Conservation (phyloP, 2,797 vertebrate genomes). For the Serranus cabrilla region DNA sequence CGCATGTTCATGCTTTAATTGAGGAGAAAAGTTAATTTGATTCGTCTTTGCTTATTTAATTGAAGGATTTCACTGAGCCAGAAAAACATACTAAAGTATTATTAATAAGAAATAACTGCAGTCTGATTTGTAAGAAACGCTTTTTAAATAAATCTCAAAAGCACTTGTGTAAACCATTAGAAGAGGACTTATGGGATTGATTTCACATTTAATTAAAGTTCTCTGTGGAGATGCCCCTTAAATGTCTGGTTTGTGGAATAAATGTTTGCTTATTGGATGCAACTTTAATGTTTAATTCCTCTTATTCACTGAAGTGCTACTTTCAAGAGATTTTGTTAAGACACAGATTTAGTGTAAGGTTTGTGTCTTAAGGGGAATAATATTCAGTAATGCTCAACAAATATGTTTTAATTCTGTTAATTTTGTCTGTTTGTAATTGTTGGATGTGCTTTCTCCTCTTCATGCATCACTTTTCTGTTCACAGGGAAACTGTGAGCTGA, state of each 20-base stretch:
- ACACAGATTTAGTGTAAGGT: not conserved
- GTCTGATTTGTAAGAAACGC: not conserved
- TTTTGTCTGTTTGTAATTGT: slow-evolving; percentile 1
- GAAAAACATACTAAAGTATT: not conserved
- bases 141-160: not conserved
- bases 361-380: not conserved
- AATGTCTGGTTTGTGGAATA: not conserved
- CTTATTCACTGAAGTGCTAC: not conserved
- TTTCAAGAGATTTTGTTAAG: not conserved
- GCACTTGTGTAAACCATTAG: not conserved
- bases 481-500: slow-evolving; percentile 52
- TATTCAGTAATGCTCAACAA: not conserved
- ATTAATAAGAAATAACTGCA: not conserved
- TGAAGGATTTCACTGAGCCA: not conserved
- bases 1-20: not conserved
- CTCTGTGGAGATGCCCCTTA: not conserved
- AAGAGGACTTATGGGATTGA: not conserved
- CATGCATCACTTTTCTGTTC: slow-evolving; percentile 40
- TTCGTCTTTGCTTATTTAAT: not conserved
- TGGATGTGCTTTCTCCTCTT: slow-evolving; percentile 10
- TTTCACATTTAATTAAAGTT: slow-evolving; percentile 15
- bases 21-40: slow-evolving; percentile 48
- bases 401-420: not conserved
- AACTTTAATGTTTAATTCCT: not conserved
- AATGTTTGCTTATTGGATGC: not conserved